phyloP scores from a whole-genome alignment of 2,113 vertebrate species.

The Poeciliopsis retropinna region DNA sequence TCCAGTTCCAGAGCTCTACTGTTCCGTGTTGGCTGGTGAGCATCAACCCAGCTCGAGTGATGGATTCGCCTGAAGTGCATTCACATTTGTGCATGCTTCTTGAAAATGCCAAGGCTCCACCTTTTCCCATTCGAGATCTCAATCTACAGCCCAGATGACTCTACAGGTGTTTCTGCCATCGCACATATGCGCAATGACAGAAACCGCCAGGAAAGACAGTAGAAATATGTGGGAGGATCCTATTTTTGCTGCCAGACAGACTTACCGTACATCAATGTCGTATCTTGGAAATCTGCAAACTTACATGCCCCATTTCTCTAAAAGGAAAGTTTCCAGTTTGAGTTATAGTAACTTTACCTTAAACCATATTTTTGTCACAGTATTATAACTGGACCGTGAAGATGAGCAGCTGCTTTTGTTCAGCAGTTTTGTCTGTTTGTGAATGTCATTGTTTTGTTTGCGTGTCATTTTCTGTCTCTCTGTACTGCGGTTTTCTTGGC shows the following conservation, averaged over 20 bases:
- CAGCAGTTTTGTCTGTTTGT: background rate
- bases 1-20: background rate
- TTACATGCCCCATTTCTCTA: no score
- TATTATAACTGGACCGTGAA: no score
- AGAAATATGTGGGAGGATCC: constrained; percentile 6
- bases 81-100: background rate
- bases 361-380: no score
- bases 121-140: background rate
- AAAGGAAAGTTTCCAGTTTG: no score
- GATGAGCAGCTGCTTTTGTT: background rate
- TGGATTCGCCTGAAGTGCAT: background rate
- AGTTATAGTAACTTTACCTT: no score
- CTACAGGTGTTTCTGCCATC: constrained; percentile 4
- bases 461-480: background rate
- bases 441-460: background rate
- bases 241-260: background rate
- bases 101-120: background rate
- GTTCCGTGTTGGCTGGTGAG: background rate
- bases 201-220: background rate
- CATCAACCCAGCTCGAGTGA: background rate
- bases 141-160: background rate
- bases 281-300: background rate
- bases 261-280: background rate
- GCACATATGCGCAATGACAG: background rate
- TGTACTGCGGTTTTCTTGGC: background rate